Base-by-base conservation (phyloP, 2,888 invertebrate species). In the Ichneumon xanthorius region DNA sequence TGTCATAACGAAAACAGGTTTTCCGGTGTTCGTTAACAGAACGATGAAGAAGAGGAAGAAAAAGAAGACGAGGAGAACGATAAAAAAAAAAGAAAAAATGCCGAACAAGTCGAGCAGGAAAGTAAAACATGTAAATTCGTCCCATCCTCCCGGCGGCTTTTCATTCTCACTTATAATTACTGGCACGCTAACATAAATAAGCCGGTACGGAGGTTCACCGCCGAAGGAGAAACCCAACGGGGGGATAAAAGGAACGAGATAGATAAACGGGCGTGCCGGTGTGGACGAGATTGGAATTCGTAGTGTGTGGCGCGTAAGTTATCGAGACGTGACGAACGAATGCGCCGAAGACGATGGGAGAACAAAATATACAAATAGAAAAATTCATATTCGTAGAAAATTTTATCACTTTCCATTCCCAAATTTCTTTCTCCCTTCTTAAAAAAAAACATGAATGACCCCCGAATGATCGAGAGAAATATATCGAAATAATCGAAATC, bases 111-210 rank as follows among this genome's bases (percentile, higher is more conserved):
- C 71, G 82, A 78, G 72, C 67, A 82, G 72, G 58, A 78, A 67
- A 72, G 81, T 84, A 81, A 77, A 73, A 84, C 80, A 81, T 84
- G 84, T 72, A 84, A 84, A 84, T 80, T 84, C 63, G 53, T 73
- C 84, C 80, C 87, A 88, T 88, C 87, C 81, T 90, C 86, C 84
- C 84, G 82, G 78, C 85, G 82, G 85, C 87, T 86, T 88, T 89
- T 89, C 88, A 87, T 90, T 88, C 88, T 88, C 87, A 88, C 88
- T 89, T 88, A 90, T 91, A 92, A 92, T 92, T 92, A 91, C 89
- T 84, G 78, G 67, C 85, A 86, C 88, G 87, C 88, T 89, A 89
- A 85, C 89, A 91, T 91, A 91, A 92, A 91, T 90, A 90, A 90
- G 81, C 84, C 86, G 82, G 85, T 85, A 86, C 86, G 86, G 78